Percentiles rank a stretch among this genome's conserved stretches.
phyloP scores from a whole-genome alignment of 30 jellyfish, hydroid and myxozoan species.

The Mastigias papua region DNA sequence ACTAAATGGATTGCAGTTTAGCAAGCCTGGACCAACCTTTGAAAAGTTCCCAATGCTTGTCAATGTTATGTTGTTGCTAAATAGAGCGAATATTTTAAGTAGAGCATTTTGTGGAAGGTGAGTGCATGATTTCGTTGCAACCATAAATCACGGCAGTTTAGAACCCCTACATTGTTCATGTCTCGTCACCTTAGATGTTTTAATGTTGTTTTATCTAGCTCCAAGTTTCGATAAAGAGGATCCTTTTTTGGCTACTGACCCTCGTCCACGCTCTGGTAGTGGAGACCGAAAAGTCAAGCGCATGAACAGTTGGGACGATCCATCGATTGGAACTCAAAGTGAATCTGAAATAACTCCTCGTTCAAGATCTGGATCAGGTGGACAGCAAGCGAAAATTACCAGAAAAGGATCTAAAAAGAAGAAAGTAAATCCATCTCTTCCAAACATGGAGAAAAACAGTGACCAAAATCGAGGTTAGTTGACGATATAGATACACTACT shows the following conservation, averaged over 20 bases:
- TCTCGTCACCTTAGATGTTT: not conserved
- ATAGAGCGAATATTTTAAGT: too few relatives aligned
- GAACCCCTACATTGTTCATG: too few relatives aligned
- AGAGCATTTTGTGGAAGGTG: too few relatives aligned
- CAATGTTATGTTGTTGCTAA: too few relatives aligned
- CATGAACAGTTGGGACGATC: constrained; percentile 83
- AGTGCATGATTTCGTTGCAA: too few relatives aligned
- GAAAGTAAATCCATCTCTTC: constrained; percentile 41
- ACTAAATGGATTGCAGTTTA: too few relatives aligned
- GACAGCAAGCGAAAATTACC: constrained; percentile 33
- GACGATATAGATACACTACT: not conserved
- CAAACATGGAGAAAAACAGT: not conserved
- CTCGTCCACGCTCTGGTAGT: constrained; percentile 68
- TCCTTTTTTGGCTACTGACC: constrained; percentile 79
- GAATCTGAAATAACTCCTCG: constrained; percentile 85
- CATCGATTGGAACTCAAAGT: constrained; percentile 75
- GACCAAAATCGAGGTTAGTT: constrained; percentile 30
- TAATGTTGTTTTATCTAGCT: not conserved
- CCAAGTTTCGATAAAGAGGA: constrained; percentile 72
- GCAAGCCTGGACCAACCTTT: too few relatives aligned
- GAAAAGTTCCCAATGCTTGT: too few relatives aligned
- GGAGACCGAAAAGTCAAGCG: constrained; percentile 59
- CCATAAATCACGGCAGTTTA: too few relatives aligned
- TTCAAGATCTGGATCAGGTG: constrained; percentile 42
- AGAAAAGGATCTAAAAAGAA: constrained; percentile 62